Percentiles rank a stretch among this genome's conserved stretches.
phyloP scores from a whole-genome alignment of 2,888 invertebrate species.

The Uropetala carovei region DNA sequence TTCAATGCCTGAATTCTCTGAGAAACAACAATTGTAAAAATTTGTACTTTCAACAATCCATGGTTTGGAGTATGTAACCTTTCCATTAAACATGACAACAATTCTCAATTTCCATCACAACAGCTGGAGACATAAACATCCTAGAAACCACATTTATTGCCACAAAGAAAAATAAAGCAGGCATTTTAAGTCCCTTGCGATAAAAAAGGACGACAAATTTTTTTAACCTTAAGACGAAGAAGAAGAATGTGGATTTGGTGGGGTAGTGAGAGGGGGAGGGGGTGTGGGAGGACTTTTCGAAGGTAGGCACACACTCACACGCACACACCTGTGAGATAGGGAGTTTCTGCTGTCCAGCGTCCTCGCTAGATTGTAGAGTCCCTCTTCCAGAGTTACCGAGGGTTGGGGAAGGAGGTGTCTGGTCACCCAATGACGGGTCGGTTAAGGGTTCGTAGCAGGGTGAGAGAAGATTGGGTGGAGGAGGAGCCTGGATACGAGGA shows the following conservation, averaged over 20 bases:
- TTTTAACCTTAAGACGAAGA: constrained; percentile 3
- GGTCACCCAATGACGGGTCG: not conserved
- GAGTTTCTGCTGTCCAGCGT: constrained; percentile 56
- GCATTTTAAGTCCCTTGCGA: not conserved
- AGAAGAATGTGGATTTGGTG: not conserved
- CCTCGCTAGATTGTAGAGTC: constrained; percentile 47
- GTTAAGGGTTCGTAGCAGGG: constrained; percentile 50
- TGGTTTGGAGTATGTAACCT: too few species aligned
- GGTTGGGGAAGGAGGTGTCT: constrained; percentile 38
- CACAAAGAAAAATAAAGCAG: not conserved
- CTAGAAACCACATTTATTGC: not conserved
- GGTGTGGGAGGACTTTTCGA: not conserved
- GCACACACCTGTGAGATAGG: constrained; percentile 57
- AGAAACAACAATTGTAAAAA: too few species aligned
- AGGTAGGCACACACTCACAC: constrained; percentile 25
- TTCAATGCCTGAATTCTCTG: too few species aligned
- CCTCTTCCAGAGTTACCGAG: constrained; percentile 51
- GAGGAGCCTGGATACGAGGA: constrained; percentile 57
- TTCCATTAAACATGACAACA: too few species aligned
- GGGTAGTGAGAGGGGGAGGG: not conserved
- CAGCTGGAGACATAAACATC: not conserved
- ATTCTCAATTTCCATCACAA: not conserved
- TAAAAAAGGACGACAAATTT: not conserved
- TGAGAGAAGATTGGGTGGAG: not conserved
- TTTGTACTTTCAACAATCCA: too few species aligned